Conservation (phyloP, 2,797 vertebrate species). For the Muscicapa comitata region DNA sequence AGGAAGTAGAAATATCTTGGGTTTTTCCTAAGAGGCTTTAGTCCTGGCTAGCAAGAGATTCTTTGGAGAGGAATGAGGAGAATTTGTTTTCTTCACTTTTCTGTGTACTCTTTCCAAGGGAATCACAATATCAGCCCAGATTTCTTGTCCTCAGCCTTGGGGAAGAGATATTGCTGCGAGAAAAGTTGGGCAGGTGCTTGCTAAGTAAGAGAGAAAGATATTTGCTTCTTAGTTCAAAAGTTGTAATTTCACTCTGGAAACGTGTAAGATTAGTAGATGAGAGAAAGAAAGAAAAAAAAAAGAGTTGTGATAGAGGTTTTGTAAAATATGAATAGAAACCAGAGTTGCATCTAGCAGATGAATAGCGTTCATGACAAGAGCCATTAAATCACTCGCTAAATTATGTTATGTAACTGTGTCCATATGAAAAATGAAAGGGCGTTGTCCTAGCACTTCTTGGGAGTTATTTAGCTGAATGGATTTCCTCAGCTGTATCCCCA, state of each 20-base stretch:
- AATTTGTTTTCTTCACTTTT: not conserved
- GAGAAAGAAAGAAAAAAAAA: not conserved
- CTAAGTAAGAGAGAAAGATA: not conserved
- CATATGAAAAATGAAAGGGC: not conserved
- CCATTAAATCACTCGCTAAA: conserved; percentile 29
- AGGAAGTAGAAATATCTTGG: not conserved
- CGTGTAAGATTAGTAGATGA: not conserved
- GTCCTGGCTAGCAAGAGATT: not conserved
- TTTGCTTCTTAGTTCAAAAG: not conserved
- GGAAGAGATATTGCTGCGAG: not conserved
- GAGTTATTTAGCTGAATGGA: not conserved
- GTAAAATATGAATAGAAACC: conserved; percentile 19
- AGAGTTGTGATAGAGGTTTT: not conserved
- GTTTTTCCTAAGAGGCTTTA: not conserved
- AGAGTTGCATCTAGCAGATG: not conserved
- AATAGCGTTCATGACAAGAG: conserved; percentile 15
- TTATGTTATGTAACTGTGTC: not conserved
- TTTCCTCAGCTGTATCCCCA: not conserved
- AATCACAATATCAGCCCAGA: not conserved
- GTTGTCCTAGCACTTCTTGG: not conserved
- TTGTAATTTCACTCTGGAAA: not conserved
- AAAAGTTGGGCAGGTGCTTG: not conserved
- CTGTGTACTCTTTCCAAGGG: not conserved
- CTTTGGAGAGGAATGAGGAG: not conserved
- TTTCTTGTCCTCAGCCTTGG: not conserved